Evolutionary conservation across 2,888 invertebrate species (phyloP), one percentile per base, ranked within the genome.

Genomic region (Pollenia labialis): DNA sequence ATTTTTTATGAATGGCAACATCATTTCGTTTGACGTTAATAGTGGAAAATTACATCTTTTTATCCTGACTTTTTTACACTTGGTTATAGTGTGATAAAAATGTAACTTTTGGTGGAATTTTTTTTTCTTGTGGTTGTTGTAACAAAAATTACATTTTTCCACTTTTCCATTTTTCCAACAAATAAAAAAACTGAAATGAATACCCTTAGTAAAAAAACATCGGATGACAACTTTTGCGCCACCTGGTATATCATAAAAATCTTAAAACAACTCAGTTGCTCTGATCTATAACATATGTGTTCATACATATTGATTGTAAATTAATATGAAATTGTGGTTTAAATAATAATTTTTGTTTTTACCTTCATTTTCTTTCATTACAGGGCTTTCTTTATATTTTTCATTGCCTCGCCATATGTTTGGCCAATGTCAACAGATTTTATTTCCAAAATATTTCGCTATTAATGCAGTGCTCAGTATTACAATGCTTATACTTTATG

Each of bases 371-470:
- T 76, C 16, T 75, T 48, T 86, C 74, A 32, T 93, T 93, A 0
- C 94, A 97, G 98, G 98, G 88, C 94, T 98, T 75, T 96, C 97
- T 80, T 94, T 98, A 77, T 98, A 97, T 94, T 97, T 98, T 94
- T 95, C 96, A 9, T 94, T 98, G 88, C 97, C 98, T 0, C 95
- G 98, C 18, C 97, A 97, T 90, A 96, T 96, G 88, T 98, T 98
- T 93, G 98, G 97, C 0, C 96, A 96, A 89, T 97, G 98, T 16
- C 98, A 98, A 93, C 96, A 97, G 87, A 95, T 97, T 56, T 94
- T 98, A 82, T 98, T 98, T 93, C 98, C 98, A 1, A 96, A 96
- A 90, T 98, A 97, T 94, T 98, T 97, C 93, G 95, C 96, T 16
- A 94, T 97, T 90, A 97, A 97, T 92, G 95, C 97, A 14, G 92